phyloP scores from a whole-genome alignment of 2,888 invertebrate species.

The Melitaea athalia region DNA sequence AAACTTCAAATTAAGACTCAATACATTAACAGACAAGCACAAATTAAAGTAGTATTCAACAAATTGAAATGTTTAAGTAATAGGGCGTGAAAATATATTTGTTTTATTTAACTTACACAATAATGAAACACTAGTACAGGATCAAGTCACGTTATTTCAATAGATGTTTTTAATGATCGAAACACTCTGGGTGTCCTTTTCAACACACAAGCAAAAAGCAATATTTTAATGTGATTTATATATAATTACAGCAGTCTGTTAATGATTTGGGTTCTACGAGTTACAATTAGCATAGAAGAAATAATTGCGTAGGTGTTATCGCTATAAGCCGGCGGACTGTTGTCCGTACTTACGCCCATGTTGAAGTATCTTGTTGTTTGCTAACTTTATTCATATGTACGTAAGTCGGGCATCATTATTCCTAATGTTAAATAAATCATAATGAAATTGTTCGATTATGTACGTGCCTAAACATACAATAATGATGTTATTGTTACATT shows the following conservation, averaged over 20 bases:
- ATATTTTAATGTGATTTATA: slow-evolving; percentile 2
- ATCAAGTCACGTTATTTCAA: neutral
- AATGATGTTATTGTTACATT: slow-evolving; percentile 79
- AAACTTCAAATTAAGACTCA: slow-evolving; percentile 28
- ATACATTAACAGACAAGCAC: slow-evolving; percentile 37
- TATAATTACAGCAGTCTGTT: slow-evolving; percentile 29
- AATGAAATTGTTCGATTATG: slow-evolving; percentile 62
- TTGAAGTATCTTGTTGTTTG: slow-evolving; percentile 30
- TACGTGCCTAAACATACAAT: slow-evolving; percentile 78
- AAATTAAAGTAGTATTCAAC: neutral
- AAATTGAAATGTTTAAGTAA: neutral
- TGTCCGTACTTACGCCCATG: slow-evolving; percentile 30
- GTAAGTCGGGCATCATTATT: slow-evolving; percentile 33
- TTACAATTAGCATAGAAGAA: slow-evolving; percentile 29
- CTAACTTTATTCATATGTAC: slow-evolving; percentile 29
- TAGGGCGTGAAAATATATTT: neutral
- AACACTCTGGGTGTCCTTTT: slow-evolving; percentile 32
- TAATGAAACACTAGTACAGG: neutral
- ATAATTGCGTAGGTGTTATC: slow-evolving; percentile 34
- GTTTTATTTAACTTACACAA: neutral
- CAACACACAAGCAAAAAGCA: neutral
- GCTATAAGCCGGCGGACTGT: neutral
- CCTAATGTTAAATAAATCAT: slow-evolving; percentile 41
- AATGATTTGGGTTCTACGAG: slow-evolving; percentile 35
- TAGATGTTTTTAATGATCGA: neutral